phyloP scores from a whole-genome alignment of 2,797 vertebrate genomes.

The Mareca penelope region DNA sequence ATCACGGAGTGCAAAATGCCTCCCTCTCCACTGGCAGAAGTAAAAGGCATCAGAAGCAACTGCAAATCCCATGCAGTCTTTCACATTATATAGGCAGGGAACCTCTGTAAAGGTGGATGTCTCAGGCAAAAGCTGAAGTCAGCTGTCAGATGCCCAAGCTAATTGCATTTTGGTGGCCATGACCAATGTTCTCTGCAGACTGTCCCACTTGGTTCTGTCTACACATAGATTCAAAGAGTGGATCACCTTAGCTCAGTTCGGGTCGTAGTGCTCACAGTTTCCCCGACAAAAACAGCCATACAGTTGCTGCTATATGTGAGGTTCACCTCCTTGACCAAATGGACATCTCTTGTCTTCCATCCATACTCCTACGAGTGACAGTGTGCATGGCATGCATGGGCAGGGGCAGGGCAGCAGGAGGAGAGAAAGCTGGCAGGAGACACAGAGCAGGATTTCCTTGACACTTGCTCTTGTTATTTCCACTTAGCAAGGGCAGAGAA shows the following conservation, averaged over 20 bases:
- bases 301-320: neutral
- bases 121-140: neutral
- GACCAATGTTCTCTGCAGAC: neutral
- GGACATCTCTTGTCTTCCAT: neutral
- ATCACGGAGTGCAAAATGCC: neutral
- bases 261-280: neutral
- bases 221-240: neutral
- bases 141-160: neutral
- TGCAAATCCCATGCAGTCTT: neutral
- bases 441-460: neutral
- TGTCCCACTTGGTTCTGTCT: neutral
- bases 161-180: neutral
- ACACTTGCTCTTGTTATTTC: neutral
- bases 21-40: neutral
- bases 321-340: rapidly evolving
- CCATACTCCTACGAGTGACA: neutral
- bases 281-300: neutral
- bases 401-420: neutral
- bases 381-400: neutral
- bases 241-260: neutral
- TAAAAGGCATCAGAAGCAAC: neutral
- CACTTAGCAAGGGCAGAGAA: neutral
- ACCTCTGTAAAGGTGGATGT: neutral
- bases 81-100: neutral
- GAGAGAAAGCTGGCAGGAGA: neutral